These are phyloP conservation scores for Theonella swinhoei DNA, from an alignment of 37 sponge, comb jelly and placozoan genomes.

Conservation along the genomic window DNA sequence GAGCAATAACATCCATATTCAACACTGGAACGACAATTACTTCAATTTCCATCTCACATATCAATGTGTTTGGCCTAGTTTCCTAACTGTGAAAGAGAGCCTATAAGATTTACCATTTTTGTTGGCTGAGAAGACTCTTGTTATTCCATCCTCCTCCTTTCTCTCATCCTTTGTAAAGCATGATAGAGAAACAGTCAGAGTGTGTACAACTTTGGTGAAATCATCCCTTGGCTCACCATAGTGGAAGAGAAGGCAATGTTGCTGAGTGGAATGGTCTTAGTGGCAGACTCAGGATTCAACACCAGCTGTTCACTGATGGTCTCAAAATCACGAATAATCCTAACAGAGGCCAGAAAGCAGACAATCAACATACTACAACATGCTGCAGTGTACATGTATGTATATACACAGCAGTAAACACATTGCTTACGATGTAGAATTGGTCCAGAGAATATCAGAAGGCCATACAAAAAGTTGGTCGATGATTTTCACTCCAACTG, in stretches of 20 bases:
- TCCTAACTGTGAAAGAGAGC: too few species aligned
- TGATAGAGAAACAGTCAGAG: background rate
- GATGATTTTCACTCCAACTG: background rate
- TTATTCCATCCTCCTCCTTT: background rate
- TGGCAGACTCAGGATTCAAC: background rate
- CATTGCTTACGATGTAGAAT: background rate
- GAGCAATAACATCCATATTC: too few species aligned
- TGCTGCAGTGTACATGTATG: background rate
- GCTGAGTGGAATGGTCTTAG: background rate
- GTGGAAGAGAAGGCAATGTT: background rate
- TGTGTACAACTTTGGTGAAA: too few species aligned
- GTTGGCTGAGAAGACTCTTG: background rate
- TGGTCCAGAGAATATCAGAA: background rate
- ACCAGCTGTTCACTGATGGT: background rate
- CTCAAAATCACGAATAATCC: background rate
- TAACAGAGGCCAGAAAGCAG: background rate
- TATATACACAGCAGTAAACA: too few species aligned
- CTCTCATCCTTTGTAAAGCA: background rate
- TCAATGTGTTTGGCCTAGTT: too few species aligned
- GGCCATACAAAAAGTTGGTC: background rate
- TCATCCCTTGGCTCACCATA: background rate
- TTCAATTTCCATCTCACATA: conserved; percentile 5
- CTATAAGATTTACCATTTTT: background rate
- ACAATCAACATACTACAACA: background rate
- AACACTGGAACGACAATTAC: background rate